Conservation (phyloP, 2,113 vertebrate species). For the Centropus bengalensis region DNA sequence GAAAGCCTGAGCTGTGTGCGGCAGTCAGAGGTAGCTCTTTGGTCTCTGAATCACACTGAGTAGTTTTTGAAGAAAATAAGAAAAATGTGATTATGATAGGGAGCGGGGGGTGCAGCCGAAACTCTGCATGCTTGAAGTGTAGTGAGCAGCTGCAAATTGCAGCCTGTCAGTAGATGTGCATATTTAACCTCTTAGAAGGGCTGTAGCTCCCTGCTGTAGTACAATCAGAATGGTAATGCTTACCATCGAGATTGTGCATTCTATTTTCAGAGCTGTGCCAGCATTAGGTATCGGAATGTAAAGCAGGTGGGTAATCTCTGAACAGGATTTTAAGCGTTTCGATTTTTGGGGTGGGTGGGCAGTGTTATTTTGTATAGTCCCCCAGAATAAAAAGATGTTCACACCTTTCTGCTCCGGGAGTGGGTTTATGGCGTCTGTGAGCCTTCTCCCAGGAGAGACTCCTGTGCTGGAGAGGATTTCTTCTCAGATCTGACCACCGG, state of each 20-base stretch:
- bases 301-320: not conserved
- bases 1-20: not conserved
- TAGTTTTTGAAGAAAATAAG: conserved; percentile 8
- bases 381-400: not conserved
- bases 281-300: not conserved
- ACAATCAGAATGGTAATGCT: conserved; percentile 14
- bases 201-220: conserved; percentile 24
- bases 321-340: not conserved
- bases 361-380: not conserved
- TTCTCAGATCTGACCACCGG: conserved; percentile 40
- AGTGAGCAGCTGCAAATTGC: not conserved
- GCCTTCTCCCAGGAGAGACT: conserved; percentile 19
- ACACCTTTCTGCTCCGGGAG: not conserved
- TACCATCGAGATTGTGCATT: not conserved
- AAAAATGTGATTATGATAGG: not conserved
- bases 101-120: not conserved
- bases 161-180: conserved; percentile 1
- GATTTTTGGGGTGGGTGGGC: not conserved
- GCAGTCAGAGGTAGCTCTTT: not conserved
- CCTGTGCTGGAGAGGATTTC: conserved; percentile 2
- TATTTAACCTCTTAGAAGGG: conserved; percentile 18
- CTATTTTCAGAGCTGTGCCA: conserved; percentile 35
- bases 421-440: not conserved
- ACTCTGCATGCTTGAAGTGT: not conserved
- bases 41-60: not conserved